These are phyloP conservation scores for Carduelis carduelis DNA, from an alignment of 2,797 vertebrate genomes.

Conservation along the genomic window DNA sequence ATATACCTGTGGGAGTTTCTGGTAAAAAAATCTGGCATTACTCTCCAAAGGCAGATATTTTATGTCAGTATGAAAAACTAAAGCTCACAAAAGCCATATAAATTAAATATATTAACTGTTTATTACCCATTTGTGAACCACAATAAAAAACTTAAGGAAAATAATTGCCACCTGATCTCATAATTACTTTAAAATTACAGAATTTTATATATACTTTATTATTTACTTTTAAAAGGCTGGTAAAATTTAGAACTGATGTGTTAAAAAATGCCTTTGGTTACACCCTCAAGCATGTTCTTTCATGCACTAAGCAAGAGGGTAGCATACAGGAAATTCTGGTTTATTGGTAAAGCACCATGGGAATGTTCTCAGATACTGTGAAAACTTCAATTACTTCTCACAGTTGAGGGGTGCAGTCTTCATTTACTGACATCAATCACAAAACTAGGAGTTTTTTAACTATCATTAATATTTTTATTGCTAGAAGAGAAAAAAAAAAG, in stretches of 20 bases:
- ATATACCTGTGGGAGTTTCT: background rate
- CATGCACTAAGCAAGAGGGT: background rate
- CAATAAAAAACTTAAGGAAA: background rate
- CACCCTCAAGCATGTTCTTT: background rate
- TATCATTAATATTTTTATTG: background rate
- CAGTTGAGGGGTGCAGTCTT: background rate
- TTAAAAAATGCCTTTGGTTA: background rate
- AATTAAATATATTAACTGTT: background rate
- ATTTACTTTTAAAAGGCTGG: background rate
- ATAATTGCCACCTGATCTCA: background rate
- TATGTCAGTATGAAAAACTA: background rate
- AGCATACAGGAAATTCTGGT: background rate
- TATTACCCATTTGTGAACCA: background rate
- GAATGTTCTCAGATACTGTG: background rate
- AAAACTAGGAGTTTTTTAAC: background rate
- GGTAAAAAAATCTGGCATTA: background rate
- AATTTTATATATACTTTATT: background rate
- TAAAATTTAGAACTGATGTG: background rate
- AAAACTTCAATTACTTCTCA: background rate
- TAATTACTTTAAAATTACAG: background rate
- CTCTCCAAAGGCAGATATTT: background rate
- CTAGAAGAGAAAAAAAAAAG: background rate
- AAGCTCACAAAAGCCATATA: background rate
- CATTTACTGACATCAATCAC: background rate
- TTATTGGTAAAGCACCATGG: background rate